These are phyloP conservation scores for Ictidomys tridecemlineatus DNA, from an alignment of 2,113 vertebrate species.

Conservation along the genomic window DNA sequence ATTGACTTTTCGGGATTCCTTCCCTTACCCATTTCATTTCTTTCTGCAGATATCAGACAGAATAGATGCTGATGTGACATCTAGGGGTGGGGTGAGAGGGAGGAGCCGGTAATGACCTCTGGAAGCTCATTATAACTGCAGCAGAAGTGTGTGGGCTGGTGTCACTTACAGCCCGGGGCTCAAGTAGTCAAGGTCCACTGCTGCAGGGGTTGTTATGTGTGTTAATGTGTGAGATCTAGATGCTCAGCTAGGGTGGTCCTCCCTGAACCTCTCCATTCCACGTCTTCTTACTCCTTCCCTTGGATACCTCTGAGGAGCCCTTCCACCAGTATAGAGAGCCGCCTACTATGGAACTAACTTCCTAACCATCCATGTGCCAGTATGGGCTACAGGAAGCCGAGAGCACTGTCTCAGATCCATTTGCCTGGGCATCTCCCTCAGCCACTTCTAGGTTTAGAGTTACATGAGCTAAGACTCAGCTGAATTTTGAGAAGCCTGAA, in stretches of 20 bases:
- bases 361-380: background rate
- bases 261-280: background rate
- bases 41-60: background rate
- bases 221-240: background rate
- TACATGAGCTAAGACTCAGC: background rate
- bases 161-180: background rate
- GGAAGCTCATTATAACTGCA: background rate
- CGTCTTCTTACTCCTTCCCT: background rate
- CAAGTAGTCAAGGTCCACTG: background rate
- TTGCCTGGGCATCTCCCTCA: background rate
- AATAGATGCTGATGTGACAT: background rate
- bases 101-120: background rate
- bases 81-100: background rate
- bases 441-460: background rate
- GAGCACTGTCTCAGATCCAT: background rate
- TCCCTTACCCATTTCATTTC: background rate
- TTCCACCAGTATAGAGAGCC: background rate
- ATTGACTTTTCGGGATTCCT: background rate
- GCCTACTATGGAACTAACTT: background rate
- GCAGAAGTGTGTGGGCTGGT: background rate
- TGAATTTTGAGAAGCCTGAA: background rate
- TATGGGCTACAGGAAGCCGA: background rate
- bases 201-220: background rate
- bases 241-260: no score
- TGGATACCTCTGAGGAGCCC: background rate